Percentiles rank a stretch among this genome's conserved stretches.
phyloP scores from a whole-genome alignment of 2,113 vertebrate species.

The Catharus bicknelli region DNA sequence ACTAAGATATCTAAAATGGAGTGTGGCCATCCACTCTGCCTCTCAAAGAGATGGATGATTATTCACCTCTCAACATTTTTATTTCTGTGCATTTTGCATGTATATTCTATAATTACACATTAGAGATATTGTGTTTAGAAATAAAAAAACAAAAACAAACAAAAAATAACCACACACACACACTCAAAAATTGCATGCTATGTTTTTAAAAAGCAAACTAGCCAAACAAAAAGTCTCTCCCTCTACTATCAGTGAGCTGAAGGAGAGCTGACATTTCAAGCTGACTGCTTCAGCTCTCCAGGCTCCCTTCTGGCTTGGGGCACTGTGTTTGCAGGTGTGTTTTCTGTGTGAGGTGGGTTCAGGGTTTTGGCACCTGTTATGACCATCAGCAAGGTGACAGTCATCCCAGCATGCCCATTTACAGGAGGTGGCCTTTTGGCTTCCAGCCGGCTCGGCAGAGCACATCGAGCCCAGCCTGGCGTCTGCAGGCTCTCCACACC shows the following conservation, averaged over 20 bases:
- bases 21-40: not conserved
- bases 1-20: not conserved
- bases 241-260: not conserved
- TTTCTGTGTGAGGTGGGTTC: not conserved
- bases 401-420: fast-evolving
- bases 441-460: not conserved
- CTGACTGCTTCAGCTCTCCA: not conserved
- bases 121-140: not conserved
- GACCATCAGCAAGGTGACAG: not conserved
- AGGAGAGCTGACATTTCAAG: not conserved
- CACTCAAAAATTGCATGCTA: no score
- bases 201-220: not conserved
- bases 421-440: not conserved
- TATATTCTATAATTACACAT: not conserved
- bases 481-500: not conserved
- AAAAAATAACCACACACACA: no score
- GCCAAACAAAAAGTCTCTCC: not conserved
- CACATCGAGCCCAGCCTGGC: not conserved
- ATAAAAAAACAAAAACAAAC: no score
- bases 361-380: not conserved
- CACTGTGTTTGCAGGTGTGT: not conserved
- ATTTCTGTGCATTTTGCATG: not conserved
- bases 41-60: not conserved
- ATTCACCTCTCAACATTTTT: not conserved
- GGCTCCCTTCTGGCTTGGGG: not conserved